Evolutionary conservation across 2,113 vertebrate species (phyloP).

Genomic region (Chloropsis cyanopogon): DNA sequence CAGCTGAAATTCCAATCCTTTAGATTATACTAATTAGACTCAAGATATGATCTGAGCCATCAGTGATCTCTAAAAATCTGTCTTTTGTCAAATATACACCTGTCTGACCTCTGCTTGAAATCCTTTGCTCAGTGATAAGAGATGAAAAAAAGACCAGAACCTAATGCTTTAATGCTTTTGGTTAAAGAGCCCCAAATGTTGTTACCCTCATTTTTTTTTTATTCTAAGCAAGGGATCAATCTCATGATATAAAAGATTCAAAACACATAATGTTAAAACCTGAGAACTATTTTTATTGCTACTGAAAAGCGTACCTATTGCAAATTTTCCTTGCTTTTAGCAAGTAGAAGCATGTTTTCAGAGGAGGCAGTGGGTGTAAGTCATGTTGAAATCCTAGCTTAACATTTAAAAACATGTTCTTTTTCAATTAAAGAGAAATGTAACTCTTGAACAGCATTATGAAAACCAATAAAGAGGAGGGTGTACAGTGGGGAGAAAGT

Average conservation of each 20-base stretch:
- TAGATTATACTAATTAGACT: not conserved
- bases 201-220: not conserved
- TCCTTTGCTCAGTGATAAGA: not conserved
- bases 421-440: not conserved
- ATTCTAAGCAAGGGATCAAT: not conserved
- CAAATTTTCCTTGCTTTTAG: not conserved
- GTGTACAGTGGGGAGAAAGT: fast-evolving
- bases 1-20: not conserved
- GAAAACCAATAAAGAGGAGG: not conserved
- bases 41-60: not conserved
- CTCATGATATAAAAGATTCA: not conserved
- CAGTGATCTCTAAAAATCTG: not conserved
- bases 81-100: not conserved
- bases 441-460: not conserved
- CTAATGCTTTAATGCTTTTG: not conserved
- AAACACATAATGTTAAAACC: not conserved
- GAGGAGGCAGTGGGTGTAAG: not conserved
- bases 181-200: not conserved
- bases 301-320: not conserved
- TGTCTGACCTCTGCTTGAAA: not conserved
- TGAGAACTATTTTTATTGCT: not conserved
- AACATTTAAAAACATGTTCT: not conserved
- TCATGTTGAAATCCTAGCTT: not conserved
- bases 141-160: not conserved
- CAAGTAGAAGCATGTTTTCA: not conserved